A percentile compares a stretch with the other conserved stretches of the same genome.
Conservation (phyloP, 1,140 invertebrate genomes). For the Luehdorfia chinensis region DNA sequence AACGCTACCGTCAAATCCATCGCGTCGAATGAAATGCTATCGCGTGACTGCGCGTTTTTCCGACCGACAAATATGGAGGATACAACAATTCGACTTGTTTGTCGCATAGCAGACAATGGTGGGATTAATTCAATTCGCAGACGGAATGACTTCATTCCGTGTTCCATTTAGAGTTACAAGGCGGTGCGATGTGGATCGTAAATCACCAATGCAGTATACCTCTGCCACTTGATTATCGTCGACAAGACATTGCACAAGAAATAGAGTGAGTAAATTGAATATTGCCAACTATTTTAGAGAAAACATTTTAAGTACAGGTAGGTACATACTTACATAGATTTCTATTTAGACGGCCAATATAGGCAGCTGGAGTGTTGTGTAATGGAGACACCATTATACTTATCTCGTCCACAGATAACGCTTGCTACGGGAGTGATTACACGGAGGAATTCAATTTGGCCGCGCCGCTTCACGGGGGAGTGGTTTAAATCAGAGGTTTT, state of each 20-base stretch:
- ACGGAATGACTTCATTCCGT: not conserved
- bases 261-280: constrained; percentile 27
- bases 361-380: not conserved
- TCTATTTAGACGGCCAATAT: not conserved
- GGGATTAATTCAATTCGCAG: too few species aligned
- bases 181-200: not conserved
- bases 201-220: not conserved
- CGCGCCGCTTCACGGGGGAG: constrained; percentile 41
- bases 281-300: constrained; percentile 13
- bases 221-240: not conserved
- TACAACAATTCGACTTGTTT: too few species aligned
- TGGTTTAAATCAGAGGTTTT: too few species aligned
- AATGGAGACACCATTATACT: constrained; percentile 10
- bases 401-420: constrained; percentile 7
- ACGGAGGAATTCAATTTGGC: constrained; percentile 51
- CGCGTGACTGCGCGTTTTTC: constrained; percentile 3
- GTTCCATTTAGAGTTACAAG: constrained; percentile 13
- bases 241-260: not conserved
- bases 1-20: constrained; percentile 31
- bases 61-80: too few species aligned
- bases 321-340: too few species aligned
- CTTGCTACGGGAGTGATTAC: constrained; percentile 23
- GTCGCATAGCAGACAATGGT: too few species aligned
- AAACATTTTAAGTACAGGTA: constrained; percentile 3
- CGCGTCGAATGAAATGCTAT: constrained; percentile 9